A percentile compares a stretch with the other conserved stretches of the same genome.
phyloP scores from a whole-genome alignment of 2,888 invertebrate genomes.

The Synergus laeviventris region DNA sequence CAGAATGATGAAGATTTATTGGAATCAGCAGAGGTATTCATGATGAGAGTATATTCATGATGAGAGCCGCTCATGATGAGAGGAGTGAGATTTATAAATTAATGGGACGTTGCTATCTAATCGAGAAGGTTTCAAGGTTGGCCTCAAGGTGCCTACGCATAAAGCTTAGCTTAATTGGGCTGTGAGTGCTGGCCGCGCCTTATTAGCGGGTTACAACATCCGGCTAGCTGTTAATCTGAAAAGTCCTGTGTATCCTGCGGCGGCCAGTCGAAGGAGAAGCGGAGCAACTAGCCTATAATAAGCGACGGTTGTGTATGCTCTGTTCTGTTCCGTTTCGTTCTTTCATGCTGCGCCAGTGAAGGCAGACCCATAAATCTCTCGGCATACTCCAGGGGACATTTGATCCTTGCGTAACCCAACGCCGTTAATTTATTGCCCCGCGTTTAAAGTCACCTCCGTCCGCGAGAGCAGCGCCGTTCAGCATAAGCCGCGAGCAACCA shows the following conservation, averaged over 20 bases:
- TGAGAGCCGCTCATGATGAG: neutral
- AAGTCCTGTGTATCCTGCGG: constrained; percentile 74
- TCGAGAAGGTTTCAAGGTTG: constrained; percentile 68
- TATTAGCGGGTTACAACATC: constrained; percentile 74
- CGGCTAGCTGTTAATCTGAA: constrained; percentile 73
- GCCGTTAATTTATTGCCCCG: constrained; percentile 76
- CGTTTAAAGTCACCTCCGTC: constrained; percentile 75
- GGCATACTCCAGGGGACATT: constrained; percentile 76
- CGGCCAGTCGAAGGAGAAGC: constrained; percentile 62
- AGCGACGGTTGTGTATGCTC: constrained; percentile 71
- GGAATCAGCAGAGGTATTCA: neutral
- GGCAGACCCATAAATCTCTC: constrained; percentile 75
- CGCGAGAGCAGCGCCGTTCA: constrained; percentile 68
- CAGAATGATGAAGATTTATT: neutral
- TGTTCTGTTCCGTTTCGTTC: constrained; percentile 68
- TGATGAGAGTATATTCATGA: constrained; percentile 3
- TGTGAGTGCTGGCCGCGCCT: constrained; percentile 70
- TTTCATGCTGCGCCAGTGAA: constrained; percentile 73
- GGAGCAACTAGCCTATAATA: constrained; percentile 73
- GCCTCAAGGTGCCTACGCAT: constrained; percentile 65
- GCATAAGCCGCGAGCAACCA: constrained; percentile 69
- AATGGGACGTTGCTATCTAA: constrained; percentile 70
- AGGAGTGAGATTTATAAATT: constrained; percentile 58
- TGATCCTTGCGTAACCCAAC: constrained; percentile 77
- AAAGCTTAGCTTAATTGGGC: constrained; percentile 73